Conservation (phyloP, 2,797 vertebrate genomes). For the Sphaeramia orbicularis region DNA sequence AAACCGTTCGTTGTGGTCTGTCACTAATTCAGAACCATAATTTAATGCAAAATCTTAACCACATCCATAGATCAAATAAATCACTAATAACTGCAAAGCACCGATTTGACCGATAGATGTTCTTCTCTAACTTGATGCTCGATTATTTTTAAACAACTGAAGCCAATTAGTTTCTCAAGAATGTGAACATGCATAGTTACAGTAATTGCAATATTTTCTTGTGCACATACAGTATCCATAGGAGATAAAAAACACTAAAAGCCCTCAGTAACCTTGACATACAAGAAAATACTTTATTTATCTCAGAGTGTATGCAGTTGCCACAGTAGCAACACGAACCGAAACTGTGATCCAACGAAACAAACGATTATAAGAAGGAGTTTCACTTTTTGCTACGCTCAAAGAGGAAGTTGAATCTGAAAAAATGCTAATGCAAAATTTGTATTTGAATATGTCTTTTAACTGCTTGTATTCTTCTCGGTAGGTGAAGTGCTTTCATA, state of each 20-base stretch:
- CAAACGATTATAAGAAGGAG: neutral
- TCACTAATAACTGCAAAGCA: too few species aligned
- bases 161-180: slow-evolving; percentile 10
- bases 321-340: slow-evolving; percentile 7
- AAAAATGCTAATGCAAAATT: neutral
- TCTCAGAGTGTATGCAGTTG: slow-evolving; percentile 2
- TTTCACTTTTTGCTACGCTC: neutral
- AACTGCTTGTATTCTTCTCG: slow-evolving; percentile 14
- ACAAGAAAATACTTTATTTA: slow-evolving; percentile 6
- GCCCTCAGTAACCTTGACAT: slow-evolving; percentile 8
- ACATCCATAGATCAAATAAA: neutral
- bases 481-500: slow-evolving; percentile 94
- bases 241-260: slow-evolving; percentile 23
- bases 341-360: neutral
- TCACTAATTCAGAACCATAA: neutral
- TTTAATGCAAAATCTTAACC: slow-evolving; percentile 7
- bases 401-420: too few species aligned
- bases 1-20: slow-evolving; percentile 5
- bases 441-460: neutral
- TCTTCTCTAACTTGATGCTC: neutral
- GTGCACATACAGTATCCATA: slow-evolving; percentile 20
- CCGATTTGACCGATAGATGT: too few species aligned
- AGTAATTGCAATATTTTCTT: slow-evolving; percentile 25
- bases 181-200: neutral
- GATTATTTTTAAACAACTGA: slow-evolving; percentile 41